A percentile compares a stretch with the other conserved stretches of the same genome.
Conservation (phyloP, 2,888 invertebrate species). For the Rhagonycha lutea region DNA sequence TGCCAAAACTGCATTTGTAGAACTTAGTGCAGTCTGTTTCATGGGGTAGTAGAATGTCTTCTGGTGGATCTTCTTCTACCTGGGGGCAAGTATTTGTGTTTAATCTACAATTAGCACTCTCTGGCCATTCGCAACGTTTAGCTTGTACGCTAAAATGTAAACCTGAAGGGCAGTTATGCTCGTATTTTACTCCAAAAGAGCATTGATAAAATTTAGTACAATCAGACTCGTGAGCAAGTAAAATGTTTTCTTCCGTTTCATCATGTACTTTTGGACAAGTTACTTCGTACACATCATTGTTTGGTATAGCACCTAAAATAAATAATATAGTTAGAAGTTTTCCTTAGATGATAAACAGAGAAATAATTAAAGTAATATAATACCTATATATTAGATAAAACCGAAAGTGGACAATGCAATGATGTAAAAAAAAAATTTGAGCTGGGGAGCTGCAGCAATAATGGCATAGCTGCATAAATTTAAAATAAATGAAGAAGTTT, state of each 20-base stretch:
- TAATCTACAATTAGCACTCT: slow-evolving; percentile 22
- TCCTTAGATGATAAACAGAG: no score
- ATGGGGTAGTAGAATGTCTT: slow-evolving; percentile 14
- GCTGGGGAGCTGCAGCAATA: no score
- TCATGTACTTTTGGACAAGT: neutral
- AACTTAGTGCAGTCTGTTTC: slow-evolving; percentile 23
- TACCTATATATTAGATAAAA: no score
- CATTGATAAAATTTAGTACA: slow-evolving; percentile 33
- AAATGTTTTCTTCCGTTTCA: neutral
- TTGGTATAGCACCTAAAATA: neutral
- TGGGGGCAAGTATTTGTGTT: neutral
- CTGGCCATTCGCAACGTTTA: slow-evolving; percentile 35
- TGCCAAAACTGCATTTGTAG: slow-evolving; percentile 16
- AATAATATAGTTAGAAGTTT: neutral
- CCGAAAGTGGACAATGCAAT: no score
- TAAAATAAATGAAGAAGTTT: no score
- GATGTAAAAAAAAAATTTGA: no score
- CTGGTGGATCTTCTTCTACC: slow-evolving; percentile 11
- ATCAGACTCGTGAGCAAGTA: slow-evolving; percentile 20
- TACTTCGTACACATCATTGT: neutral
- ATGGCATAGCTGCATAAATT: no score
- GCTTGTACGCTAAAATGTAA: slow-evolving; percentile 30
- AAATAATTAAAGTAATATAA: no score
- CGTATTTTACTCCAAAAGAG: slow-evolving; percentile 19
- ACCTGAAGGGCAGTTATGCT: slow-evolving; percentile 26